Evolutionary conservation across 1,140 invertebrate species (phyloP), one percentile per base, ranked within the genome.

Genomic region (Epicauta chinensis): DNA sequence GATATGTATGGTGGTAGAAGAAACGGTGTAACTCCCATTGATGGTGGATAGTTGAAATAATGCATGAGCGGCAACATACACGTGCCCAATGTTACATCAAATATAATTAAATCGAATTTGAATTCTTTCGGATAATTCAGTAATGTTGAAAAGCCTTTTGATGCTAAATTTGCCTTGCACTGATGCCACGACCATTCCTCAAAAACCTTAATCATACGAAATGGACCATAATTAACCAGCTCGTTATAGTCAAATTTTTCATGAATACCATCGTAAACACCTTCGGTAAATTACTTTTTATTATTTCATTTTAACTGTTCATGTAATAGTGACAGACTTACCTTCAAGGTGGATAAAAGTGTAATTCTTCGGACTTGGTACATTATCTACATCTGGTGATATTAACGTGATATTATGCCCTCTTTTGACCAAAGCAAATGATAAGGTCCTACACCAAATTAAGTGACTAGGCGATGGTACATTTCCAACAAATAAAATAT

Each of bases 91-190:
- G 50, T 59, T 47, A 60, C 55, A 48, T 65, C 63, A 36, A 63
- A 47, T n/a, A 63, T 41, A 9, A 65, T 51, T 9, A 65, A 45
- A 56, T 65, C 63, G 42, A 65, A 65, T 46, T 55, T 59, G 17
- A 56, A 64, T 31, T 52, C 35, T 14, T 45, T 36, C 10, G 62
- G 57, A 54, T 61, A 59, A 29, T 36, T 34, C 44, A 60, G 41
- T 10, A 61, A 47, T 11, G 6, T 41, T 14, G 42, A 13, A 9
- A 47, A 13, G 16, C 46, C 46, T 14, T 49, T 31, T 15, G 36
- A 40, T 31, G 30, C 30, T 3, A 49, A 16, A n/a, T 12, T 15
- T 29, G 7, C 14, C 0, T 49, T n/a, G 23, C 35, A 49, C 7
- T 14, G 9, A 41, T 29, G 31, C 31, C 16, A 10, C 3, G 13